Percentiles rank a stretch among this genome's conserved stretches.
phyloP scores from a whole-genome alignment of 2,888 invertebrate species.

The Drosophila austrosaltans region DNA sequence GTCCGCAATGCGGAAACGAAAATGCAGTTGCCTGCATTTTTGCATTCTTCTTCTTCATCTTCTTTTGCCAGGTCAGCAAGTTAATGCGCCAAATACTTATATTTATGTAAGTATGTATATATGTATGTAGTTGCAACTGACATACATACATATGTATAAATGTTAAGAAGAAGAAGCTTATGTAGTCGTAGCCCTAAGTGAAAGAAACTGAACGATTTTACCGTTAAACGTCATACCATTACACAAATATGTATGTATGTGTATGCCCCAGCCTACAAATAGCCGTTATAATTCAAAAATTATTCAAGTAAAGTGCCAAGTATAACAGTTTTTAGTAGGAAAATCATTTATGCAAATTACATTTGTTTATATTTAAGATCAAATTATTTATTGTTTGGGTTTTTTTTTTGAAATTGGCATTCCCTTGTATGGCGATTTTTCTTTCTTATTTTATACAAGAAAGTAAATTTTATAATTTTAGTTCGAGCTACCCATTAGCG shows the following conservation, averaged over 20 bases:
- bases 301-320: too few species aligned
- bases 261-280: neutral
- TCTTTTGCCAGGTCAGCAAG: slow-evolving; percentile 37
- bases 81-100: slow-evolving; percentile 40
- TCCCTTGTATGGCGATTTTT: too few species aligned
- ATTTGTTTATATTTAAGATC: too few species aligned
- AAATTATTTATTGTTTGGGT: too few species aligned
- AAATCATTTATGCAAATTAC: too few species aligned
- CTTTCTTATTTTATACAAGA: too few species aligned
- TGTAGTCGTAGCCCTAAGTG: neutral
- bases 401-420: too few species aligned
- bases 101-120: neutral
- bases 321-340: too few species aligned
- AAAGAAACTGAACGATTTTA: neutral
- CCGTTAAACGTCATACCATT: neutral
- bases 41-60: slow-evolving; percentile 22
- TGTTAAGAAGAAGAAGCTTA: neutral
- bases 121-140: neutral
- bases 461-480: too few species aligned
- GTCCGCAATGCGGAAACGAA: slow-evolving; percentile 66
- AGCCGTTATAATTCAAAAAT: too few species aligned
- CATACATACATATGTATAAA: neutral
- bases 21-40: slow-evolving; percentile 34
- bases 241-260: neutral
- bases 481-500: too few species aligned